Conservation (phyloP, 2,888 invertebrate species). For the Corythucha ciliata region DNA sequence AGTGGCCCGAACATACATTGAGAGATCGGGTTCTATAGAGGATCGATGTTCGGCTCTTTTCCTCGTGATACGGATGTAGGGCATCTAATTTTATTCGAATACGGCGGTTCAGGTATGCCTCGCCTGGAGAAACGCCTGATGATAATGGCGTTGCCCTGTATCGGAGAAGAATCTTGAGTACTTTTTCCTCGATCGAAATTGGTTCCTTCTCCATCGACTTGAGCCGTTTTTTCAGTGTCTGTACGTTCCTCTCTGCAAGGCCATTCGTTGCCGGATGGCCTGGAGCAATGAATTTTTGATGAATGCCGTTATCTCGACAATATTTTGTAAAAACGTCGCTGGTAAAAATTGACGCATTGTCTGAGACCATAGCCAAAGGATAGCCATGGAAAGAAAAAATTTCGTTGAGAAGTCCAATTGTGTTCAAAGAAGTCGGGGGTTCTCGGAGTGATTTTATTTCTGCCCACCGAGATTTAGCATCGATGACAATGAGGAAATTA, state of each 20-base stretch:
- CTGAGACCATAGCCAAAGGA: background rate
- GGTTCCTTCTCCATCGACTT: background rate
- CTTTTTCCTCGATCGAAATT: background rate
- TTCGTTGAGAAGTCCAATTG: background rate
- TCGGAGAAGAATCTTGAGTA: background rate
- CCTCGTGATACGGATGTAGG: too few relatives aligned
- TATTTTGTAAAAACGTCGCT: background rate
- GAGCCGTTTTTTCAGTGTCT: conserved; percentile 1
- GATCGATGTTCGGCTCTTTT: too few relatives aligned
- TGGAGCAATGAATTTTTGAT: background rate
- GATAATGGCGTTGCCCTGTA: conserved; percentile 5
- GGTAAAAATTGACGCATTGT: background rate
- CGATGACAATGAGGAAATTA: conserved; percentile 33
- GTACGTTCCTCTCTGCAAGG: background rate
- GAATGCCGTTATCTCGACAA: background rate
- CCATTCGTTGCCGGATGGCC: conserved; percentile 4
- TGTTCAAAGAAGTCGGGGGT: background rate
- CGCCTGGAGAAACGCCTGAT: background rate
- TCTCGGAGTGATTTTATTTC: conserved; percentile 4
- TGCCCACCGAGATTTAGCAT: conserved; percentile 32
- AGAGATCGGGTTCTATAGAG: too few relatives aligned
- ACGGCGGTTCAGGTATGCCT: too few relatives aligned
- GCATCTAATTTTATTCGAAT: too few relatives aligned
- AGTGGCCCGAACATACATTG: too few relatives aligned
- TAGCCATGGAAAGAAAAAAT: background rate